These are phyloP conservation scores for Diplodus sargus DNA, from an alignment of 2,797 vertebrate genomes.

Conservation along the genomic window DNA sequence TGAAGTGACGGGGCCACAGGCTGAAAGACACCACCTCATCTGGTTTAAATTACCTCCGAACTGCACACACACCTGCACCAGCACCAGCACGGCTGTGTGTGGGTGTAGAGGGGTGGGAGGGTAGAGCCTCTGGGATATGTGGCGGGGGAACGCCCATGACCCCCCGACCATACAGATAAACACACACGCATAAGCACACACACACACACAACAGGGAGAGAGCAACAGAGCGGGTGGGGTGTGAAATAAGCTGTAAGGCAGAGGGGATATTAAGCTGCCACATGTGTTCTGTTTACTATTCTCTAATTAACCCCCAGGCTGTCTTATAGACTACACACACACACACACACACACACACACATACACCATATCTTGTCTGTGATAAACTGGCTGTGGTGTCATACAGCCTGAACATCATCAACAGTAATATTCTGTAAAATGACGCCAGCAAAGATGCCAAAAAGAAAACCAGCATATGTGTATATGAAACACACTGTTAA, in stretches of 20 bases:
- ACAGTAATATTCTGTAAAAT: conserved; percentile 46
- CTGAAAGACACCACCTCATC: conserved; percentile 82
- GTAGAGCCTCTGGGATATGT: conserved; percentile 78
- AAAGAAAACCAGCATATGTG: not conserved
- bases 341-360: conserved; percentile 45
- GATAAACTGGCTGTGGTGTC: conserved; percentile 58
- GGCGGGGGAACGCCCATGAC: conserved; percentile 76
- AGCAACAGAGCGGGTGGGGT: conserved; percentile 83
- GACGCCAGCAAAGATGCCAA: not conserved
- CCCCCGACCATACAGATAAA: conserved; percentile 65
- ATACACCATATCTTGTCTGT: conserved; percentile 41
- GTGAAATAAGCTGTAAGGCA: conserved; percentile 84
- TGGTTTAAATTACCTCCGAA: conserved; percentile 84
- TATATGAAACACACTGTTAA: not conserved
- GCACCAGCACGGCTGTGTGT: conserved; percentile 60
- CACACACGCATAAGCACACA: conserved; percentile 50
- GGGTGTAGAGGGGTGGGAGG: conserved; percentile 11
- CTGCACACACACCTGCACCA: conserved; percentile 83
- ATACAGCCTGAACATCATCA: conserved; percentile 53
- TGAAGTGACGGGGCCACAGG: conserved; percentile 82
- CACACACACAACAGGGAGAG: conserved; percentile 72
- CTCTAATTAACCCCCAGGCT: conserved; percentile 89
- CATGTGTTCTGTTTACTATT: conserved; percentile 89
- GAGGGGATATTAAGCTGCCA: conserved; percentile 85
- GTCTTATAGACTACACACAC: conserved; percentile 77